Base-by-base conservation (phyloP, 1,140 invertebrate genomes). In the Antheraea pernyi region DNA sequence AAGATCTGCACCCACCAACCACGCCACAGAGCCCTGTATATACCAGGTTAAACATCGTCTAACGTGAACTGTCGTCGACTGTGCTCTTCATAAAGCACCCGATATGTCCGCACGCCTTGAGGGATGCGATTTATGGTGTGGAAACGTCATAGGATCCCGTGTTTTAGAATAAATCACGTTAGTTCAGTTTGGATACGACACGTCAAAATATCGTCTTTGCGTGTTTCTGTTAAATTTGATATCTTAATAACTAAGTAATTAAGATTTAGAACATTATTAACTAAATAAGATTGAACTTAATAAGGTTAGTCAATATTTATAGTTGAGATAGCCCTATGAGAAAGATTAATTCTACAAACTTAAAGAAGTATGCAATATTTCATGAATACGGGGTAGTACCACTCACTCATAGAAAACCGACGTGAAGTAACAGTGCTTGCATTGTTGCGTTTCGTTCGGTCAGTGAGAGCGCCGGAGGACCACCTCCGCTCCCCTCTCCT, bases 71-170 rank as follows among this genome's bases (percentile, higher is more conserved):
- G 84, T 84, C 81, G 82, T 81, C 85, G 78, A 79, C 79, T 72
- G 72, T 74, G 73, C 83, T 87, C 85, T 89, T 89, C 86, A 86
- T 91, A 87, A 76, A 85, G 79, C 81, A 83, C 80, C 84, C 83
- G 85, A 88, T 90, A 82, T 79, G 86, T 85, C 85, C 80, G 80
- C 79, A 80, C 76, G 84, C 83, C 85, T 91, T 89, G 89, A 91
- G 88, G 85, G 83, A 77, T 78, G 83, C 74, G 78, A 91, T 91
- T 91, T 91, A 91, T 91, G 85, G 86, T 72, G 83, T 89, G 87
- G 88, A 91, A 91, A 88, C 86, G 87, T 91, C 89, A 91, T 82
- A 79, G 85, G 78, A 72, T 73, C 80, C 85, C 80, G 82, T 86
- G 83, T 88, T 85, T 80, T 61, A 68, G 74, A 72, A 91, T 91